These are phyloP conservation scores for Aphaenogaster floridana DNA, from an alignment of 1,140 invertebrate species.

Conservation along the genomic window DNA sequence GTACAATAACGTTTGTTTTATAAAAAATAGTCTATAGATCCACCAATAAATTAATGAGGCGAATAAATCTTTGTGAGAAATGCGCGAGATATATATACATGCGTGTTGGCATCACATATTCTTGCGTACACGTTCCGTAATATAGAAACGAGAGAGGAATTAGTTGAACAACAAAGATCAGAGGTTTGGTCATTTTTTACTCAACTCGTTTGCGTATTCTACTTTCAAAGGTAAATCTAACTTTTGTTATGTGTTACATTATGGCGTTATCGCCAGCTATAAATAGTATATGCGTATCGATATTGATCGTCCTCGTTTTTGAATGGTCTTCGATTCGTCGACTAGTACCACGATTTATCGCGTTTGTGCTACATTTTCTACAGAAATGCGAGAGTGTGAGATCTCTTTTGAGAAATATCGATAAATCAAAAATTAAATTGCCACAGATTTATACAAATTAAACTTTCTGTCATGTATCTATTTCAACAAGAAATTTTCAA, in stretches of 20 bases:
- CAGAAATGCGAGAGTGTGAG: not conserved
- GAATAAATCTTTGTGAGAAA: not conserved
- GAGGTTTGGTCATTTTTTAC: not conserved
- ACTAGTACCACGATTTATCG: not conserved
- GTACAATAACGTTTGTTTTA: not conserved
- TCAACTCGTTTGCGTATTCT: not conserved
- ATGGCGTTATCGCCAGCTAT: slow-evolving; percentile 18
- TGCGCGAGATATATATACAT: not conserved
- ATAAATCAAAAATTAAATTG: not conserved
- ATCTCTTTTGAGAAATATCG: not conserved
- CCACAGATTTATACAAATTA: not conserved
- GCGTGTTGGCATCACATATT: not conserved
- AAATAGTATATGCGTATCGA: slow-evolving; percentile 23
- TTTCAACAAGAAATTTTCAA: not conserved
- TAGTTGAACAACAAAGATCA: not conserved
- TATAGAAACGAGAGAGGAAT: not conserved
- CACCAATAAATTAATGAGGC: not conserved
- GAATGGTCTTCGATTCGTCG: not conserved
- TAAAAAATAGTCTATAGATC: not conserved
- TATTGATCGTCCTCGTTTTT: slow-evolving; percentile 36
- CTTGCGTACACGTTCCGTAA: not conserved
- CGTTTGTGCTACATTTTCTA: not conserved
- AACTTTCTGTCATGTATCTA: not conserved
- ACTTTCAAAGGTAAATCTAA: slow-evolving; percentile 10
- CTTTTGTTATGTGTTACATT: not conserved